Percentiles rank a stretch among this genome's conserved stretches.
Evolutionary conservation across 2,797 vertebrate genomes (phyloP).

Genomic region (Enteromius thamalakanensis): DNA sequence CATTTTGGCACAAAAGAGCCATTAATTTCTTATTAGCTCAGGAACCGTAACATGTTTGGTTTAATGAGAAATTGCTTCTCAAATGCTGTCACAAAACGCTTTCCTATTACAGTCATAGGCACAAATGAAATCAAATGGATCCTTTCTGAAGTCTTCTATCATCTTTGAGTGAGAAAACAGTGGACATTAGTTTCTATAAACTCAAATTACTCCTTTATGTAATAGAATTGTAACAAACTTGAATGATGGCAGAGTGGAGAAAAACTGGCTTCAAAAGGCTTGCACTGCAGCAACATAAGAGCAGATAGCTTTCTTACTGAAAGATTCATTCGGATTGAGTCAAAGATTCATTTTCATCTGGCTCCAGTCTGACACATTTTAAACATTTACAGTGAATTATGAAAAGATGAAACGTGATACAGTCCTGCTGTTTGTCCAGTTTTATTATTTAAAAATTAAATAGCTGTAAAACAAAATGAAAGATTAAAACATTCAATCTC

Average conservation of each 20-base stretch:
- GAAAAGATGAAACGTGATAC: constrained; percentile 22
- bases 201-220: constrained; percentile 20
- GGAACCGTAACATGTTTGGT: constrained; percentile 30
- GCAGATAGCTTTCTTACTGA: constrained; percentile 1
- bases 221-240: constrained; percentile 1
- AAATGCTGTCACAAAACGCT: constrained; percentile 41
- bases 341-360: not conserved
- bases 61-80: constrained; percentile 48
- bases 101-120: constrained; percentile 38
- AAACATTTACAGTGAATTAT: constrained; percentile 18
- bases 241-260: not conserved
- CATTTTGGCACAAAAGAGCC: constrained; percentile 30
- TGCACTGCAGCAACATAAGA: not conserved
- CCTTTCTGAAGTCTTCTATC: constrained; percentile 5
- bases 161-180: not conserved
- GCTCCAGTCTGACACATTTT: not conserved
- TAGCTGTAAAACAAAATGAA: constrained; percentile 4
- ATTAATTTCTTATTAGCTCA: constrained; percentile 48
- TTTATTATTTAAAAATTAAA: constrained; percentile 1
- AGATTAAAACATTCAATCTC: not conserved
- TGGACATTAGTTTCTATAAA: constrained; percentile 33
- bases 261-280: constrained; percentile 1
- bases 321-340: constrained; percentile 14
- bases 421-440: not conserved
- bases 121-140: constrained; percentile 34